These are phyloP conservation scores for Neoascia interrupta DNA, from an alignment of 2,888 invertebrate genomes.

Conservation along the genomic window DNA sequence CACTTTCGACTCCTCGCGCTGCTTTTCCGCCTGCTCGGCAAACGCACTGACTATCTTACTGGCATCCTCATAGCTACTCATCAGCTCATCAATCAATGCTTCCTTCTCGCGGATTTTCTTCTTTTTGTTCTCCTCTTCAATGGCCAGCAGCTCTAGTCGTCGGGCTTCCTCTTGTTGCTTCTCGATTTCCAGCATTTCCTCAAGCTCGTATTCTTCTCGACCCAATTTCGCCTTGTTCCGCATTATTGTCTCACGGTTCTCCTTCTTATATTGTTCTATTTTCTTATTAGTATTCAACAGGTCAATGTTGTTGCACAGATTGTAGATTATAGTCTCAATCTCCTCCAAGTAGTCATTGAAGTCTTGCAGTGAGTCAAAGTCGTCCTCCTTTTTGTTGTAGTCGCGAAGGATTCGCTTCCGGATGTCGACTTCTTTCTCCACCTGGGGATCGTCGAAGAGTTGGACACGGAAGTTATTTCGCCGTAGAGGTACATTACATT, in stretches of 20 bases:
- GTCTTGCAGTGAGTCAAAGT: conserved; percentile 90
- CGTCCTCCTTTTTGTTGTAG: conserved; percentile 97
- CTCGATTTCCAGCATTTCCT: conserved; percentile 90
- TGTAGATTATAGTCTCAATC: conserved; percentile 94
- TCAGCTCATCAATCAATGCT: conserved; percentile 95
- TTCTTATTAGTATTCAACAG: conserved; percentile 92
- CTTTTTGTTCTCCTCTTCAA: conserved; percentile 86
- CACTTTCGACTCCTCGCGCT: conserved; percentile 82
- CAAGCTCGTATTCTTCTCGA: conserved; percentile 91
- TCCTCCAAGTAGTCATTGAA: conserved; percentile 98
- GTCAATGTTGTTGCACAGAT: conserved; percentile 94
- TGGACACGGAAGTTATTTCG: conserved; percentile 96
- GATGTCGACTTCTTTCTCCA: conserved; percentile 99
- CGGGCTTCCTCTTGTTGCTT: conserved; percentile 88
- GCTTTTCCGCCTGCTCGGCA: conserved; percentile 85
- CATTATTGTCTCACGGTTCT: conserved; percentile 91
- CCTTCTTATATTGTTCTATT: conserved; percentile 94
- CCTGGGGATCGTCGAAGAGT: conserved; percentile 96
- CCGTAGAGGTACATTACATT: conserved; percentile 93
- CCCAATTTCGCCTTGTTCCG: conserved; percentile 89
- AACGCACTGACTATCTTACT: conserved; percentile 92
- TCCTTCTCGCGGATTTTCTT: conserved; percentile 93
- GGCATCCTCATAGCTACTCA: conserved; percentile 95
- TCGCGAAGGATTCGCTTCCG: conserved; percentile 92
- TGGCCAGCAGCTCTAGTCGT: conserved; percentile 84